Evolutionary conservation across 2,888 invertebrate genomes (phyloP).

Genomic region (Platypus cylindrus): DNA sequence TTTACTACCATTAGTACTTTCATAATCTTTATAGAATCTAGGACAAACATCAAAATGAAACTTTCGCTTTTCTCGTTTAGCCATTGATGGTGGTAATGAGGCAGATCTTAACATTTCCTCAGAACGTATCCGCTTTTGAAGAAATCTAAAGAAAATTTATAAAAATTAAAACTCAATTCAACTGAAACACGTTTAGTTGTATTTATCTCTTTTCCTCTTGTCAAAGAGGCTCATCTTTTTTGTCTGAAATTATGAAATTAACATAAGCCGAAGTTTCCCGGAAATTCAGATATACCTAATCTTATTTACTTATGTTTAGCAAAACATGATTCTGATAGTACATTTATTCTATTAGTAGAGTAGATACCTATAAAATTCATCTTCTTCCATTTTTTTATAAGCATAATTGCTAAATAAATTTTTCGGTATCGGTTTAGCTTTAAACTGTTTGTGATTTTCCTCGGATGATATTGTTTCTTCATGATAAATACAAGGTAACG

Average conservation of each 20-base stretch:
- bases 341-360: no score
- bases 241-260: no score
- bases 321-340: no score
- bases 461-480: slow-evolving; percentile 30
- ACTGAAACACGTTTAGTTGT: no score
- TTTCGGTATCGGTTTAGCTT: slow-evolving; percentile 55
- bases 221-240: no score
- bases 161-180: no score
- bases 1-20: slow-evolving; percentile 14
- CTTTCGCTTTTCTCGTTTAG: slow-evolving; percentile 41
- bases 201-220: no score
- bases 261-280: no score
- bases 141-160: slow-evolving; percentile 34
- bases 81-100: slow-evolving; percentile 56
- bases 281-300: no score
- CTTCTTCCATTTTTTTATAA: slow-evolving; percentile 57
- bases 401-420: slow-evolving; percentile 58
- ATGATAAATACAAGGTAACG: slow-evolving; percentile 31
- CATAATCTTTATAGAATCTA: slow-evolving; percentile 25
- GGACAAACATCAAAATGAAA: slow-evolving; percentile 30
- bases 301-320: no score
- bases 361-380: slow-evolving; percentile 61
- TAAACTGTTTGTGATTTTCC: slow-evolving; percentile 43
- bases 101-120: slow-evolving; percentile 55
- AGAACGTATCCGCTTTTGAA: slow-evolving; percentile 55